Evolutionary conservation across 35 echinoderm and acorn worm genomes (phyloP).

Genomic region (Apostichopus japonicus): DNA sequence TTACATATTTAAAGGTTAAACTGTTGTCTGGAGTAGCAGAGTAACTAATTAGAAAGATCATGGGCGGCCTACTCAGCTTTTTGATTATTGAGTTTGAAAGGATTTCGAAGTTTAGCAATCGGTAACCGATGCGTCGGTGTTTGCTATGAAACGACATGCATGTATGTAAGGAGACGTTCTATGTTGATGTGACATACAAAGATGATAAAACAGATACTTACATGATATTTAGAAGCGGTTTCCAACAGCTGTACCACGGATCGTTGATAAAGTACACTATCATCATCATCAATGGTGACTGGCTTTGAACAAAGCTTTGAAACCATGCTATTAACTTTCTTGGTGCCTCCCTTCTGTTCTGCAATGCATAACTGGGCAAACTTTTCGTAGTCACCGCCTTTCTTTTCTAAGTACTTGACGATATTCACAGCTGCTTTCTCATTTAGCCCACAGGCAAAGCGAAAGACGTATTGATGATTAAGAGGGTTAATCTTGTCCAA

Average conservation of each 20-base stretch:
- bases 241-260: not conserved
- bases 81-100: too few species aligned
- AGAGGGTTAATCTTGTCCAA: not conserved
- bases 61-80: too few species aligned
- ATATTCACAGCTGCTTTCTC: not conserved
- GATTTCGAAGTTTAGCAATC: too few species aligned
- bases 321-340: not conserved
- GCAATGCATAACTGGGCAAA: conserved; percentile 6
- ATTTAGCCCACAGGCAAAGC: conserved; percentile 23
- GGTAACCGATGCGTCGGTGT: too few species aligned
- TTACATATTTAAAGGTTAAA: too few species aligned
- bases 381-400: not conserved
- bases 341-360: not conserved
- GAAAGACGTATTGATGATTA: not conserved
- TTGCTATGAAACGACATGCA: too few species aligned
- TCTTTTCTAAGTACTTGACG: not conserved
- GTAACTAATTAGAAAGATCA: too few species aligned
- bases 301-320: not conserved
- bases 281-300: not conserved
- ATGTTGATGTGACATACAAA: too few species aligned
- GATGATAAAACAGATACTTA: not conserved
- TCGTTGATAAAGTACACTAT: not conserved
- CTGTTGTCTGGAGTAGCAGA: too few species aligned
- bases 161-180: too few species aligned
- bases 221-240: not conserved